Evolutionary conservation across 2,888 invertebrate species (phyloP).

Genomic region (Heteromyza rotundicornis): DNA sequence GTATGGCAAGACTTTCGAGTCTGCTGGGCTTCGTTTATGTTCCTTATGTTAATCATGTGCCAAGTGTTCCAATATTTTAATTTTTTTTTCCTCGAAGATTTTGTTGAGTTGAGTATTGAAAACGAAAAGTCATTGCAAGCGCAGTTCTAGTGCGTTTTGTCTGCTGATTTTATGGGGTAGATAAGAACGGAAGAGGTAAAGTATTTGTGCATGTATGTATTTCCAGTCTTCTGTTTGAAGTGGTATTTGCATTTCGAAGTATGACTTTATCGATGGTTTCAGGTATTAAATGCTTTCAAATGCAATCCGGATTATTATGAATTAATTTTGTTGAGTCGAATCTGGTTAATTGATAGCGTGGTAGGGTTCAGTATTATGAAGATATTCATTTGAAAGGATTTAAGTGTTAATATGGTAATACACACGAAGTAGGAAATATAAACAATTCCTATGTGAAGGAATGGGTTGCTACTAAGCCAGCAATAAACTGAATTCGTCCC

Average conservation of each 20-base stretch:
- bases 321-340: no score
- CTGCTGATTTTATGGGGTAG: constrained; percentile 22
- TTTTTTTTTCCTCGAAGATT: constrained; percentile 7
- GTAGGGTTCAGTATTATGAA: background rate
- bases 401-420: no score
- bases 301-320: background rate
- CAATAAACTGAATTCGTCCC: no score
- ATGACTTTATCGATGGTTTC: background rate
- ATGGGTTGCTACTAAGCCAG: no score
- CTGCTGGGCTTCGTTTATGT: constrained; percentile 28
- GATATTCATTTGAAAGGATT: no score
- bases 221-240: background rate
- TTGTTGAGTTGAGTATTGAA: background rate
- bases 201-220: background rate
- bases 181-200: constrained; percentile 18
- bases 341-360: no score
- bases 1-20: constrained; percentile 6
- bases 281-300: background rate
- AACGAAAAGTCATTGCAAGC: background rate
- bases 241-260: constrained; percentile 1
- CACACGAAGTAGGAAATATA: no score
- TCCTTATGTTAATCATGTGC: constrained; percentile 45
- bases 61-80: constrained; percentile 41
- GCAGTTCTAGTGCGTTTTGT: constrained; percentile 9
- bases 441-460: no score